Base-by-base conservation (phyloP, 1,140 invertebrate genomes). In the Asobara japonica region DNA sequence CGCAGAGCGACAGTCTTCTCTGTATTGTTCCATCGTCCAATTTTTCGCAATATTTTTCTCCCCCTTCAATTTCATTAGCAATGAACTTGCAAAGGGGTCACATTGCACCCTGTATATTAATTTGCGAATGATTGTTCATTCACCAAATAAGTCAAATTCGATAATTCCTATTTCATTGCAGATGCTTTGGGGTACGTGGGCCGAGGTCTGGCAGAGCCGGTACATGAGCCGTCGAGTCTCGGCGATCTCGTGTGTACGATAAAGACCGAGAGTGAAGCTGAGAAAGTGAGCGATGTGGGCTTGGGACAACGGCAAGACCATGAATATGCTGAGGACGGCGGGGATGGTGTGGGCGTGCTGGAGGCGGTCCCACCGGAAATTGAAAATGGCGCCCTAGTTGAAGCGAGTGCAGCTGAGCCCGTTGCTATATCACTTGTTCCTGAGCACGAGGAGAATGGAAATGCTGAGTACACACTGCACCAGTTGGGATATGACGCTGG, bases 351-450 rank as follows among this genome's bases (percentile, higher is more conserved):
- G 82, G 85, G 85, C 85, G 84, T 85, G 79, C 81, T 85, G 74
- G 83, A 85, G 84, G 85, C 84, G 84, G 85, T 80, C 76, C 84
- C 80, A 67, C 79, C 78, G 80, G 84, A 85, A 84, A 85, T 84
- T 71, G 83, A 86, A 86, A 86, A 86, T 86, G 85, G 85, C 84
- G 83, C 77, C 78, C 75, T 83, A 60, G 78, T 78, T 4, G 80
- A 82, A 71, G 25, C 80, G 41, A 78, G 72, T 60, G 78, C 38
- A 30, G 45, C 65, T 1, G 79, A 80, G 72, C 71, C 77, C 4
- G 79, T 80, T 27, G 65, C 65, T 69, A 74, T 82, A 22, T 45
- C 70, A 60, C 65, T 65, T 30, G 77, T 75, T 36, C 10, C 64
- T 33, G 78, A 78, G 3, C 76, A 75, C 20, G 75, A 74, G 27